Base-by-base conservation (phyloP, 2,113 vertebrate species). In the Silurus glanis region DNA sequence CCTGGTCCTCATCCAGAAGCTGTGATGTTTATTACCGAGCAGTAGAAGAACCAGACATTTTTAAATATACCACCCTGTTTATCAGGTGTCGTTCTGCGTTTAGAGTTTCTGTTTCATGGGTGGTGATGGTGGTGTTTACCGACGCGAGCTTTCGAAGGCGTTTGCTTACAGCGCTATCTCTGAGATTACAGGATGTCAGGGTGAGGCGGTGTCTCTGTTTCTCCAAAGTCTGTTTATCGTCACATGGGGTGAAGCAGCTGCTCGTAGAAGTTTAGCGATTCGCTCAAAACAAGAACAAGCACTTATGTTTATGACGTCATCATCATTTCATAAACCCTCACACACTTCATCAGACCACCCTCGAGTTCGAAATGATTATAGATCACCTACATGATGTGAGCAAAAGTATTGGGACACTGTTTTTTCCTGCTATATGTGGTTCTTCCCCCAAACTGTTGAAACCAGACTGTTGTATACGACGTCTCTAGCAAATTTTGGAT, bases 1-100 rank as follows among this genome's bases (percentile, higher is more conserved):
- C 13, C 37, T 76, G 79, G 80, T 59, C 59, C 64, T 74, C 16
- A 45, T 64, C 76, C 56, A 84, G 82, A 80, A 80, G 19, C 87
- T 45, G 72, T 72, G 16, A 75, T 84, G 62, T 62, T 51, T 82
- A 59, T 75, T 55, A 14, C 47, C 25, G 58, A 19, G 21, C 49
- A 45, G 62, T 7, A 64, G 59, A 71, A 49, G 37, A 21, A 14
- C 81, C 82, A 71, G 49, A 4, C 4, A 56, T 55, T 75, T 51
- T 85, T 37, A 81, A 58, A 47, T 5, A 80, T 85, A 80, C 25
- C 2, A 2, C 47, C 19, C 51, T 47, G 62, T 37, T 6, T 78
- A 28, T 12, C 5, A 5, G 16, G 84, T 76, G 72, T 55, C 72
- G 51, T 53, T 55, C 16, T 13, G 5, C 23, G 13, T 59, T 71